These are phyloP conservation scores for Hemicentrotus pulcherrimus DNA, from an alignment of 35 echinoderm and acorn worm genomes.

Conservation along the genomic window DNA sequence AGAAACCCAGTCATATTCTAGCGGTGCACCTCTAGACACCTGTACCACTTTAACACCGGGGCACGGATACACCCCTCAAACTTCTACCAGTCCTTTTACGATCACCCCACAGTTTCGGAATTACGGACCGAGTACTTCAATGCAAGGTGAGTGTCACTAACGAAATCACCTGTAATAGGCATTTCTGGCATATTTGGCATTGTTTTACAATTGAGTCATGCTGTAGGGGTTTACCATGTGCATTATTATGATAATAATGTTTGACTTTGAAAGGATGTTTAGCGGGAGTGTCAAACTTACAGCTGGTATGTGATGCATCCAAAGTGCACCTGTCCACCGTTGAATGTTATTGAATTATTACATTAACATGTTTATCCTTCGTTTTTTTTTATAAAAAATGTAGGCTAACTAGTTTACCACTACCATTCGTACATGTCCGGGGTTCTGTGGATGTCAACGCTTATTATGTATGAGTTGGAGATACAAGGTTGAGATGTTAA, in stretches of 20 bases:
- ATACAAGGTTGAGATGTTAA: no score
- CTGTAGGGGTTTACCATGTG: background rate
- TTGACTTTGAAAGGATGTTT: background rate
- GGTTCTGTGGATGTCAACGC: no score
- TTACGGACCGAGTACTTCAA: conserved; percentile 19
- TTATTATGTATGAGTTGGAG: no score
- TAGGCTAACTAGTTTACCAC: no score
- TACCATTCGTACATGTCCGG: no score
- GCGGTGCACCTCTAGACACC: background rate
- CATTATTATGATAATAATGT: background rate
- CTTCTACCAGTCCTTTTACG: background rate
- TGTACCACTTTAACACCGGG: background rate
- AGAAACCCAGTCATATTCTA: background rate
- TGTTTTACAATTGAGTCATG: background rate
- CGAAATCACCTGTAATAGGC: background rate
- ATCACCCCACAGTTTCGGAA: conserved; percentile 9
- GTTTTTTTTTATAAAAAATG: no score
- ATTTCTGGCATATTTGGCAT: background rate
- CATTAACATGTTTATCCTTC: no score
- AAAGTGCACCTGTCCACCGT: background rate
- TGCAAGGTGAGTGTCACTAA: background rate
- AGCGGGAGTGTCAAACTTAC: background rate
- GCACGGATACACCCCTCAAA: conserved; percentile 2
- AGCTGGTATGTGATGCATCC: background rate
- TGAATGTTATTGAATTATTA: no score